These are phyloP conservation scores for Pandemis heparana DNA, from an alignment of 2,888 invertebrate species.

Conservation along the genomic window DNA sequence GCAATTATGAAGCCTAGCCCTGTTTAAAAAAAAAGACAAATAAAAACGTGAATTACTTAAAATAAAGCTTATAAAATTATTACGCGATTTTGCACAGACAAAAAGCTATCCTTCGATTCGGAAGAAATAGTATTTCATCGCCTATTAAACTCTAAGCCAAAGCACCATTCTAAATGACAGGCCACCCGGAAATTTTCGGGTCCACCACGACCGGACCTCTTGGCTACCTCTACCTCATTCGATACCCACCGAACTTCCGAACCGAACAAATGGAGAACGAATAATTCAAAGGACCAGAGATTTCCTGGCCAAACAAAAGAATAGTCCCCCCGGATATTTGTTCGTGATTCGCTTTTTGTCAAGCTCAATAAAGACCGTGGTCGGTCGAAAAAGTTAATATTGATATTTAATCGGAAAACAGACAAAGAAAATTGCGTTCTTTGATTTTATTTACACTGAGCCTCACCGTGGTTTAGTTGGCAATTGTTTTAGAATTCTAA, in stretches of 20 bases:
- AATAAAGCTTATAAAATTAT: too few species aligned
- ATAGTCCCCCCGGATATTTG: constrained; percentile 20
- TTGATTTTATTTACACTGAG: constrained; percentile 7
- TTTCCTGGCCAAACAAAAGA: constrained; percentile 28
- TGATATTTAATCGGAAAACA: constrained; percentile 22
- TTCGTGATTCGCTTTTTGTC: constrained; percentile 13
- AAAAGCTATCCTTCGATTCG: background rate
- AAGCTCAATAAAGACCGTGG: constrained; percentile 17
- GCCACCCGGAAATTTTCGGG: background rate
- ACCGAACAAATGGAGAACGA: background rate
- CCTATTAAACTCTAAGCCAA: background rate
- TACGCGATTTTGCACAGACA: background rate
- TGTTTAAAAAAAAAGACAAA: too few species aligned
- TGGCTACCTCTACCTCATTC: background rate
- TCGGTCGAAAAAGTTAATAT: constrained; percentile 12
- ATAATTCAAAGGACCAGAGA: constrained; percentile 15
- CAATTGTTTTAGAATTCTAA: background rate
- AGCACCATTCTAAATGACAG: background rate
- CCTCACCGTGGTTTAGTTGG: background rate
- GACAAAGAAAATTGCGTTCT: background rate
- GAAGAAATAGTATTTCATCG: background rate
- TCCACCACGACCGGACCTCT: background rate
- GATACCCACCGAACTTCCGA: background rate
- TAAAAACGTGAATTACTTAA: too few species aligned
- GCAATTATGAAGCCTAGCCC: too few species aligned